These are phyloP conservation scores for Druon quercuslanigerum DNA, from an alignment of 1,140 invertebrate species.

Conservation along the genomic window DNA sequence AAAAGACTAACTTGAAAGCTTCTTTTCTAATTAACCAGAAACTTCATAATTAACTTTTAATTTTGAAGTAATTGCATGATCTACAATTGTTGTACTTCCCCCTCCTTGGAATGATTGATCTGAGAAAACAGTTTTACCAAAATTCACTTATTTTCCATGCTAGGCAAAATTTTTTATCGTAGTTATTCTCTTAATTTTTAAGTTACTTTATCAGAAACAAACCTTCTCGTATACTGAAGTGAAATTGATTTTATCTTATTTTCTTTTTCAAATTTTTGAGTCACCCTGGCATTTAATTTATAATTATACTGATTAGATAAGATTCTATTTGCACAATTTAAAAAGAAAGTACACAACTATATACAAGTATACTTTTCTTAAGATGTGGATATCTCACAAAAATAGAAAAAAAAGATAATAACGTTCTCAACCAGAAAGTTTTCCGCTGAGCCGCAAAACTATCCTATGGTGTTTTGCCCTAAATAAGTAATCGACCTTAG, in stretches of 20 bases:
- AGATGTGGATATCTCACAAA: not conserved
- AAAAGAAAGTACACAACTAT: not conserved
- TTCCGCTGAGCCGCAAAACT: not conserved
- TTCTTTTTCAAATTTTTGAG: too few species aligned
- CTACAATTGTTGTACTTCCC: not conserved
- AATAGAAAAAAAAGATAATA: not conserved
- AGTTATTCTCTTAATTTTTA: not conserved
- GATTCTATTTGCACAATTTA: too few species aligned
- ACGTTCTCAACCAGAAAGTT: not conserved
- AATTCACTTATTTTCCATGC: too few species aligned
- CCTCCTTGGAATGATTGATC: slow-evolving; percentile 18
- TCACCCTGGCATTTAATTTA: too few species aligned
- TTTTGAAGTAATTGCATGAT: not conserved
- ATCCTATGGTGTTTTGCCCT: not conserved
- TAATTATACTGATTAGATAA: too few species aligned
- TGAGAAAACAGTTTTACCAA: not conserved
- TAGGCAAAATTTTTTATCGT: too few species aligned
- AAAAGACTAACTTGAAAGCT: too few species aligned
- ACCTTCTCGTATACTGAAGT: too few species aligned
- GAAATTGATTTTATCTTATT: too few species aligned
- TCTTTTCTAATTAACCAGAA: too few species aligned
- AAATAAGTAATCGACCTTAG: not conserved
- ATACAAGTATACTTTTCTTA: not conserved
- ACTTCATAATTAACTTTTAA: not conserved
- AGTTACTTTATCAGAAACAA: not conserved